Evolutionary conservation across 2,113 vertebrate species (phyloP).

Genomic region (Fregata magnificens): DNA sequence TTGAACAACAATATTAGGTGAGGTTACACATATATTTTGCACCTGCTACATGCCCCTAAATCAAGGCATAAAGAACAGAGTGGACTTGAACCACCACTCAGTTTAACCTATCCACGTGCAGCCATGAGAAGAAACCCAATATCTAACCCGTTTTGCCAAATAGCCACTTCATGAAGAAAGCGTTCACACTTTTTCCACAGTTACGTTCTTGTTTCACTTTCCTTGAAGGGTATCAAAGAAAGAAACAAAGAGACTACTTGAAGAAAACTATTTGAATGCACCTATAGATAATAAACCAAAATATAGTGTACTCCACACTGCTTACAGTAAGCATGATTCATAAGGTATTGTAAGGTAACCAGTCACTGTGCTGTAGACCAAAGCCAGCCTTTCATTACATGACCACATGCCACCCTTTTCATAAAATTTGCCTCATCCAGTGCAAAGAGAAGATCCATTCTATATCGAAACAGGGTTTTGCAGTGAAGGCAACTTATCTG

Average conservation of each 20-base stretch:
- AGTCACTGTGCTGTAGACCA: not conserved
- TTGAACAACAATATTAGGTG: not conserved
- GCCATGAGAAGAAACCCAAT: not conserved
- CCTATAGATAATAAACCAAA: not conserved
- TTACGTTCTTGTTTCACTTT: not conserved
- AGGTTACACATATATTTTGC: not conserved
- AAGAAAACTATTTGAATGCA: not conserved
- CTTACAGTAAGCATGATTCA: not conserved
- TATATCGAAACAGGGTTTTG: not conserved
- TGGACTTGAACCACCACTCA: not conserved
- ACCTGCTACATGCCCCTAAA: not conserved
- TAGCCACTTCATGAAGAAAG: not conserved
- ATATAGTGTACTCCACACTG: not conserved
- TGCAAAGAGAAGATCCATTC: not conserved
- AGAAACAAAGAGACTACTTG: not conserved
- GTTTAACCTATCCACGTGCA: not conserved
- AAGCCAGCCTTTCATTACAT: not conserved
- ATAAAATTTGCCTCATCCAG: not conserved
- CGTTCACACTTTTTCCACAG: not conserved
- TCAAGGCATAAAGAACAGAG: not conserved
- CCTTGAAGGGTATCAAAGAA: not conserved
- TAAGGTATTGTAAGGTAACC: not conserved
- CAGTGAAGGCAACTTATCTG: not conserved
- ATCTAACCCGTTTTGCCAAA: not conserved
- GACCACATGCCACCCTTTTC: not conserved